Evolutionary conservation across 2,113 vertebrate species (phyloP).

Genomic region (Tamias sibiricus): DNA sequence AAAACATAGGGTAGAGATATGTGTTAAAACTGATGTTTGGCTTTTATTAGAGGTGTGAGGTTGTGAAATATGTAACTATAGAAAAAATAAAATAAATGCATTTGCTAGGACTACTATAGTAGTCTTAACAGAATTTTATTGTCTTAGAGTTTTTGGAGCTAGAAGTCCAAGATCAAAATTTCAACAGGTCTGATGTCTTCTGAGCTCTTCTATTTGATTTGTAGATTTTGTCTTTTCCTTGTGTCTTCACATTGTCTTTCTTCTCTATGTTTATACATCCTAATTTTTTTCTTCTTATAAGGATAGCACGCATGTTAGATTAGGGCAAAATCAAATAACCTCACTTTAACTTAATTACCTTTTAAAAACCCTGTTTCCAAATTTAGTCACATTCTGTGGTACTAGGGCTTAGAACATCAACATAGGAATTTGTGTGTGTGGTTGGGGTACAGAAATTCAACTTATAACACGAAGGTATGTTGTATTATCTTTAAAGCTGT

Average conservation of each 20-base stretch:
- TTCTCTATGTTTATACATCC: background rate
- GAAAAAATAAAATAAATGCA: background rate
- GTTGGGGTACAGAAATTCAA: background rate
- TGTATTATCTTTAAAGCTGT: background rate
- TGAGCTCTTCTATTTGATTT: background rate
- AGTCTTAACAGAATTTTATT: background rate
- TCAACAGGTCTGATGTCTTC: background rate
- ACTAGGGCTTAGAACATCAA: background rate
- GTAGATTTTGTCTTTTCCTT: background rate
- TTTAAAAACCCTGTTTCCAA: constrained; percentile 13
- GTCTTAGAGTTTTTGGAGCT: background rate
- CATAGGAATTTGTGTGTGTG: background rate
- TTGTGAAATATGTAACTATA: background rate
- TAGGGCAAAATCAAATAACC: background rate
- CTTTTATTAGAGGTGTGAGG: constrained; percentile 1
- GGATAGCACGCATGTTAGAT: background rate
- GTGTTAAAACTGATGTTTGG: background rate
- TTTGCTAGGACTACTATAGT: background rate
- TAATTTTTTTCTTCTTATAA: background rate
- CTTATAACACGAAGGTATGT: background rate
- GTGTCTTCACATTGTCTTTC: background rate
- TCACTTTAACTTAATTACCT: constrained; percentile 7
- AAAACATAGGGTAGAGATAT: background rate
- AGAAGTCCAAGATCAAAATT: background rate
- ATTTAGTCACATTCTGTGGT: constrained; percentile 18